These are phyloP conservation scores for Sphaeridia pumilis DNA, from an alignment of 2,888 invertebrate genomes.

Conservation along the genomic window DNA sequence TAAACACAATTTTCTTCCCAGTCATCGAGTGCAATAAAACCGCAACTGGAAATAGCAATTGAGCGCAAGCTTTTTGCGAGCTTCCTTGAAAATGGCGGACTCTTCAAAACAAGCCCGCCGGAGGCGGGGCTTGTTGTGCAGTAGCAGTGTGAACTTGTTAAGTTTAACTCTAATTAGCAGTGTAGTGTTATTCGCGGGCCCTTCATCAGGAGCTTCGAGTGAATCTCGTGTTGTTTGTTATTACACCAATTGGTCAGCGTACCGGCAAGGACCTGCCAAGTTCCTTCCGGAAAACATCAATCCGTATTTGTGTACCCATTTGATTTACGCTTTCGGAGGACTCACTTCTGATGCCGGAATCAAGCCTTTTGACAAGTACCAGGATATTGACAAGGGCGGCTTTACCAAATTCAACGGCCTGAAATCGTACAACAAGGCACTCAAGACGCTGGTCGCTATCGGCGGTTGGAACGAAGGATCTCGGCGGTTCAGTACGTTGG, in stretches of 20 bases:
- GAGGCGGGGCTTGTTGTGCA: neutral
- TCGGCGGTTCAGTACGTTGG: constrained; percentile 75
- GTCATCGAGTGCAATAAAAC: too few relatives aligned
- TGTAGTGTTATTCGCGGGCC: too few relatives aligned
- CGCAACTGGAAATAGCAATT: too few relatives aligned
- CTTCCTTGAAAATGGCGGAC: too few relatives aligned
- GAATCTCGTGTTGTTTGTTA: constrained; percentile 74
- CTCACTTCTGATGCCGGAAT: constrained; percentile 82
- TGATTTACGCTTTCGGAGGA: constrained; percentile 85
- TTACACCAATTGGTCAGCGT: constrained; percentile 89
- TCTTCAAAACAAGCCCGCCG: too few relatives aligned
- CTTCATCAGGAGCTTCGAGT: too few relatives aligned
- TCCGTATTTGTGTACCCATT: constrained; percentile 85
- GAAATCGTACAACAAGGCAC: constrained; percentile 80
- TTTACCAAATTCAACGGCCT: constrained; percentile 87
- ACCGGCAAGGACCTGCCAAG: constrained; percentile 77
- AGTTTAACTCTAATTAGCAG: neutral
- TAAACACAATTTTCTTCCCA: too few relatives aligned
- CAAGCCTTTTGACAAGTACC: constrained; percentile 87
- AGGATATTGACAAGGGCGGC: constrained; percentile 90
- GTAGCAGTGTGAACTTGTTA: neutral
- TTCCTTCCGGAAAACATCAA: constrained; percentile 89
- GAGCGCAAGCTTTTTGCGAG: too few relatives aligned
- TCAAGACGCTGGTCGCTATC: constrained; percentile 81
- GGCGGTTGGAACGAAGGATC: constrained; percentile 95